Conservation (phyloP, 2,888 invertebrate genomes). For the Himalopsyche japonica region DNA sequence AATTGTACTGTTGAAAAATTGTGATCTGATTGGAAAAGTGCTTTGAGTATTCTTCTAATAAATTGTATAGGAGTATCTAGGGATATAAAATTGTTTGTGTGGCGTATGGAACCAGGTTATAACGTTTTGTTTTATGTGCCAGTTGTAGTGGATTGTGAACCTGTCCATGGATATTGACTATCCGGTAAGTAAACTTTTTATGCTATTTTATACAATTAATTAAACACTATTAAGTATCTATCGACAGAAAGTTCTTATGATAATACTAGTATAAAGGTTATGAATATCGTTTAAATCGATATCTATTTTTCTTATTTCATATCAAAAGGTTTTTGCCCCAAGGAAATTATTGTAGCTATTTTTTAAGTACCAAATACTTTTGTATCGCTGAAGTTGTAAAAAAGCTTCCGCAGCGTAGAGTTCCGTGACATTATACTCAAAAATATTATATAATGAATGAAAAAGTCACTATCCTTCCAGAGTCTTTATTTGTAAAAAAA, state of each 20-base stretch:
- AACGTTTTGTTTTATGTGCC: background rate
- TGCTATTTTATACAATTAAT: background rate
- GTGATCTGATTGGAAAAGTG: background rate
- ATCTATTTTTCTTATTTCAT: too few relatives aligned
- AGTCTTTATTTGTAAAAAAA: too few relatives aligned
- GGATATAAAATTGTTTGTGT: background rate
- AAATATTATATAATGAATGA: too few relatives aligned
- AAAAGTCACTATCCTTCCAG: too few relatives aligned
- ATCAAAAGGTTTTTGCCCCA: too few relatives aligned
- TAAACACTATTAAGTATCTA: background rate
- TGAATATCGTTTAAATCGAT: too few relatives aligned
- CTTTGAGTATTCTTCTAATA: background rate
- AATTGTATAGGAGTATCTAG: background rate
- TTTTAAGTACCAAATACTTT: too few relatives aligned
- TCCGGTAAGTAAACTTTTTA: background rate
- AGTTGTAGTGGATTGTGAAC: background rate
- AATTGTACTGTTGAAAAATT: background rate
- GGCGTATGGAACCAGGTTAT: background rate
- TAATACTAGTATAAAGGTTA: too few relatives aligned
- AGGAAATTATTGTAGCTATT: too few relatives aligned
- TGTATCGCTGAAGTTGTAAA: too few relatives aligned
- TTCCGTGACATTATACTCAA: too few relatives aligned
- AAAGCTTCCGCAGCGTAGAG: too few relatives aligned
- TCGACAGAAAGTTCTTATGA: background rate
- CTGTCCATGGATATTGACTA: background rate